Conservation (phyloP, 1,140 invertebrate species). For the Drosophila elegans region DNA sequence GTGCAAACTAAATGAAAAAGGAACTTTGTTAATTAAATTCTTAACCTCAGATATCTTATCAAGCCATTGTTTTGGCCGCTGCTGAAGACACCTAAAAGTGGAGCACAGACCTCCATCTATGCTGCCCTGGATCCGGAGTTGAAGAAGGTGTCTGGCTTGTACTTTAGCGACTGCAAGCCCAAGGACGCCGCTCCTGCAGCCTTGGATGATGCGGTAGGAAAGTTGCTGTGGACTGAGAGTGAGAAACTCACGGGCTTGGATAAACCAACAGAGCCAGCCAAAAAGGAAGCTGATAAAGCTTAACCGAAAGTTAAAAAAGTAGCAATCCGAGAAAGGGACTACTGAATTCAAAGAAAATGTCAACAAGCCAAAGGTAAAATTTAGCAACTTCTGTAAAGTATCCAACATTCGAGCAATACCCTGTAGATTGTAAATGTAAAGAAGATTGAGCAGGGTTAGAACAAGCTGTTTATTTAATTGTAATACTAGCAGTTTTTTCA, state of each 20-base stretch:
- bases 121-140: slow-evolving; percentile 90
- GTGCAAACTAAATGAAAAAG: background rate
- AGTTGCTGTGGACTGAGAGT: slow-evolving; percentile 92
- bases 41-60: slow-evolving; percentile 86
- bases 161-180: slow-evolving; percentile 90
- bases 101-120: slow-evolving; percentile 91
- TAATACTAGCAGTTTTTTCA: too few species aligned
- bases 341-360: too few species aligned
- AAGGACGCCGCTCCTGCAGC: slow-evolving; percentile 86
- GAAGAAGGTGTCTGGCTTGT: slow-evolving; percentile 89
- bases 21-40: slow-evolving; percentile 7
- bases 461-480: too few species aligned
- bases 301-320: too few species aligned
- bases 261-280: too few species aligned
- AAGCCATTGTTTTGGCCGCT: slow-evolving; percentile 92
- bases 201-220: slow-evolving; percentile 87
- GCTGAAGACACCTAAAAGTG: slow-evolving; percentile 89
- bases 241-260: slow-evolving; percentile 86
- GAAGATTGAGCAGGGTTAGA: too few species aligned
- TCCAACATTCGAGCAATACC: too few species aligned
- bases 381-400: too few species aligned
- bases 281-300: too few species aligned
- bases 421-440: background rate
- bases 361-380: too few species aligned
- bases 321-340: too few species aligned